Percentiles rank a stretch among this genome's conserved stretches.
These are phyloP conservation scores for Sycobia sp. DNA, from an alignment of 1,140 invertebrate genomes.

Conservation along the genomic window DNA sequence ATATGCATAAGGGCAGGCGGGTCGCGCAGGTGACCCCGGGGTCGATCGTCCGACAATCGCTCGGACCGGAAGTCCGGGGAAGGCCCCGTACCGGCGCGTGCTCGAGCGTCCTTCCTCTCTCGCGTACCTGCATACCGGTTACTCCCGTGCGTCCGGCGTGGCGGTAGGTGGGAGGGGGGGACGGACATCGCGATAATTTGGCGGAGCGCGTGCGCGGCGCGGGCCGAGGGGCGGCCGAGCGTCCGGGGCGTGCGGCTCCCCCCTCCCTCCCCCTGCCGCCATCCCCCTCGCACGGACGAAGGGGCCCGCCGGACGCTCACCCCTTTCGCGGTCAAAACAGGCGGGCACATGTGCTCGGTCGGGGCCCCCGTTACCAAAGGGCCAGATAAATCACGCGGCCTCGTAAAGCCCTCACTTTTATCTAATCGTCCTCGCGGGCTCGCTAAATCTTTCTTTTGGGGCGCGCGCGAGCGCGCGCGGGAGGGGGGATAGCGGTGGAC, in stretches of 20 bases:
- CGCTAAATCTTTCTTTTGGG: slow-evolving; percentile 17
- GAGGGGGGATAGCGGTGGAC: too few species aligned
- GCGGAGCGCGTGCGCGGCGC: slow-evolving; percentile 36
- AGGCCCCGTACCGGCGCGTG: neutral
- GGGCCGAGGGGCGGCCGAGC: slow-evolving; percentile 14
- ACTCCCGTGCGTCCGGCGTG: neutral
- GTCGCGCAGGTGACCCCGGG: neutral
- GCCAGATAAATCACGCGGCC: slow-evolving; percentile 16
- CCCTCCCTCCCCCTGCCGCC: too few species aligned
- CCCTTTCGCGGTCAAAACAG: slow-evolving; percentile 63
- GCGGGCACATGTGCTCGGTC: slow-evolving; percentile 54
- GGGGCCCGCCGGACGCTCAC: slow-evolving; percentile 54
- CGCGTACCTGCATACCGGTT: too few species aligned
- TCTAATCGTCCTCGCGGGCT: slow-evolving; percentile 20
- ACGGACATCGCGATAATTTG: slow-evolving; percentile 53
- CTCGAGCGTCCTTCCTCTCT: too few species aligned
- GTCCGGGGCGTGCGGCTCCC: slow-evolving; percentile 54
- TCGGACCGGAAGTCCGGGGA: neutral
- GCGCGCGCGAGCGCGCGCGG: too few species aligned
- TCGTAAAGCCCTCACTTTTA: slow-evolving; percentile 12
- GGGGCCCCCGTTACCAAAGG: neutral
- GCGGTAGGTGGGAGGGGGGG: slow-evolving; percentile 11
- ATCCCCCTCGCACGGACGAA: too few species aligned
- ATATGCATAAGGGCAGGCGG: too few species aligned
- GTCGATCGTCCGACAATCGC: neutral